Percentiles rank a stretch among this genome's conserved stretches.
Conservation (phyloP, 2,797 vertebrate species). For the Pogoniulus pusillus region DNA sequence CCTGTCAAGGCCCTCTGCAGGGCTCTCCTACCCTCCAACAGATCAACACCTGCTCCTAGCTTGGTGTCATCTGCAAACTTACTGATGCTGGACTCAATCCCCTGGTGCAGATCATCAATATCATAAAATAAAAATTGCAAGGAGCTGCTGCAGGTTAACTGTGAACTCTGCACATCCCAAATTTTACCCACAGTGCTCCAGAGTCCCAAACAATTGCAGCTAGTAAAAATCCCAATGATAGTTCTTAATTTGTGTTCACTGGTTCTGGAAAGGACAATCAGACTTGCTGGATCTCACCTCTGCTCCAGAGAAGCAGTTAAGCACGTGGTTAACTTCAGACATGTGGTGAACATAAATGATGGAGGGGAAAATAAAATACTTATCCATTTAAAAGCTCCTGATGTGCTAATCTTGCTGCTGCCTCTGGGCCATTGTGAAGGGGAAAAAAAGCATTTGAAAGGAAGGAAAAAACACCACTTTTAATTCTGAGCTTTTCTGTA, state of each 20-base stretch:
- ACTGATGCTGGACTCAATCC: too few relatives aligned
- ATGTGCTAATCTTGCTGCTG: conserved; percentile 1
- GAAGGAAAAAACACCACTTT: not conserved
- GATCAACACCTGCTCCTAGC: too few relatives aligned
- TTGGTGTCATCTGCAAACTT: too few relatives aligned
- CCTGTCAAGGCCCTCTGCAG: too few relatives aligned
- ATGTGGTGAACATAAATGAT: not conserved
- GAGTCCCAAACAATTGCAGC: not conserved
- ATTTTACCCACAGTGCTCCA: not conserved
- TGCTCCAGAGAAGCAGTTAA: not conserved
- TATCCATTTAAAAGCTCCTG: not conserved
- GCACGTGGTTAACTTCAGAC: not conserved
- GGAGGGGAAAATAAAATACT: not conserved
- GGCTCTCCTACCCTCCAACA: too few relatives aligned
- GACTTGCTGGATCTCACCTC: not conserved
- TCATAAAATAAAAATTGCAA: not conserved
- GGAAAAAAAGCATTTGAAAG: not conserved
- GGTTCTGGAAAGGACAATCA: not conserved
- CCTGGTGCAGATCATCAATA: too few relatives aligned
- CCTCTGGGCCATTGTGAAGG: not conserved
- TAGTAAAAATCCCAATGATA: not conserved
- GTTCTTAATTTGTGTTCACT: not conserved
- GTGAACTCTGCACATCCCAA: not conserved
- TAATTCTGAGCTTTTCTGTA: conserved; percentile 5
- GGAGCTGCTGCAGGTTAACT: not conserved